Base-by-base conservation (phyloP, 2,797 vertebrate genomes). In the Yasuhikotakia modesta region DNA sequence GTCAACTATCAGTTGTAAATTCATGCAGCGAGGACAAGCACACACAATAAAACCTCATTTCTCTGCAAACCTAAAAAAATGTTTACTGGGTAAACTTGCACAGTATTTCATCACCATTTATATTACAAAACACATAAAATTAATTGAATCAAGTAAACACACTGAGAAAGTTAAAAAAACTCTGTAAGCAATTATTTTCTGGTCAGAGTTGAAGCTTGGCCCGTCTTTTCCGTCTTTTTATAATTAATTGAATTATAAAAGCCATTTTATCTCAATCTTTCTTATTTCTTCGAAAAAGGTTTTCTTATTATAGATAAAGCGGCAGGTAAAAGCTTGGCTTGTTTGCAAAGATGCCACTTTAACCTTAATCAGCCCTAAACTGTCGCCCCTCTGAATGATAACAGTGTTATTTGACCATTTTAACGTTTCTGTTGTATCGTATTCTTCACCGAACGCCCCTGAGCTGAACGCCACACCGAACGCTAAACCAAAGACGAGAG, bases 271-370 rank as follows among this genome's bases (percentile, higher is more conserved):
- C 84, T 81, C 67, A 72, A 81, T 80, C 73, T 82, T 70, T 82
- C 81, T 81, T 79, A 79, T 82, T 83, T 81, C 63, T 79, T 81
- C 53, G 17, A 27, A 70, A 64, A 71, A 78, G 76, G 70, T 73
- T 85, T 82, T 84, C 55, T 69, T 65, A 86, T 79, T 81, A 85
- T 58, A 84, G 82, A 86, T 83, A 81, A 86, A 84, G 73, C 24
- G 63, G 30, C 14, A 77, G 73, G 79, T 79, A 66, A 73, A 66
- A 57, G 39, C 64, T 22, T 46, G n/a, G 50, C 78, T 64, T 70
- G 64, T 80, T 76, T 79, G 71, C 43, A 58, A 69, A 72, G 72
- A 61, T 43, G 75, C 53, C 74, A 78, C 60, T 53, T 70, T 71
- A 79, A 75, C 70, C 74, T 80, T 65, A 70, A 79, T 80, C 78